A percentile compares a stretch with the other conserved stretches of the same genome.
phyloP scores from a whole-genome alignment of 2,888 invertebrate species.

The Catocala nupta region DNA sequence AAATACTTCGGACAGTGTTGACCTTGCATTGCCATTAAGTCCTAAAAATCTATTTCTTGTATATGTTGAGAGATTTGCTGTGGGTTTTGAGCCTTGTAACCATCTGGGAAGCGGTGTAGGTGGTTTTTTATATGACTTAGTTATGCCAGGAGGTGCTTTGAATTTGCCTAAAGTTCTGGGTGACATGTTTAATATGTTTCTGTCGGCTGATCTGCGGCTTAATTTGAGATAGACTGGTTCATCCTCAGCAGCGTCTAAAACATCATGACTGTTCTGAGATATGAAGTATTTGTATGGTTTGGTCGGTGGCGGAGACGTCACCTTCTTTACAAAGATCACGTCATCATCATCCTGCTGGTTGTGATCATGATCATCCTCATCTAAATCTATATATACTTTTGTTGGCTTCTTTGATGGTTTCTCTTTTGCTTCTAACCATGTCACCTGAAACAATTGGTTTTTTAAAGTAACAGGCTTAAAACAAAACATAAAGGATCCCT shows the following conservation, averaged over 20 bases:
- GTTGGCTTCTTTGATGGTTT: conserved; percentile 60
- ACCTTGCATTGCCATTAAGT: conserved; percentile 70
- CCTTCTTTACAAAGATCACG: conserved; percentile 77
- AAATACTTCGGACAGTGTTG: conserved; percentile 82
- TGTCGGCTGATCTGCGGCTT: conserved; percentile 65
- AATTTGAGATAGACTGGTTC: conserved; percentile 68
- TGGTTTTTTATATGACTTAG: conserved; percentile 73
- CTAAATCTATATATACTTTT: conserved; percentile 72
- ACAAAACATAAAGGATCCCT: no score
- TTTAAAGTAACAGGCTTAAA: no score
- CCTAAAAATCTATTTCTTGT: conserved; percentile 66
- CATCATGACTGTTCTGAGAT: conserved; percentile 53
- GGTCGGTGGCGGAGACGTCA: conserved; percentile 62
- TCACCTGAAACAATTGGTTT: conserved; percentile 64
- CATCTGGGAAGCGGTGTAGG: conserved; percentile 70
- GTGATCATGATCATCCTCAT: conserved; percentile 64
- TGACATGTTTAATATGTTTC: conserved; percentile 57
- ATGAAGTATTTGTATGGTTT: conserved; percentile 71
- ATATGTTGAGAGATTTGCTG: conserved; percentile 63
- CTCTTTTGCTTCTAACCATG: conserved; percentile 69
- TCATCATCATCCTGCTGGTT: conserved; percentile 71
- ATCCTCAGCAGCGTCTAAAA: conserved; percentile 56
- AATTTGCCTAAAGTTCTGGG: conserved; percentile 72
- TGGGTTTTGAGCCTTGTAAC: conserved; percentile 65
- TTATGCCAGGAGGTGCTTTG: conserved; percentile 73